Evolutionary conservation across 2,797 vertebrate genomes (phyloP).

Genomic region (Muscicapa striata): DNA sequence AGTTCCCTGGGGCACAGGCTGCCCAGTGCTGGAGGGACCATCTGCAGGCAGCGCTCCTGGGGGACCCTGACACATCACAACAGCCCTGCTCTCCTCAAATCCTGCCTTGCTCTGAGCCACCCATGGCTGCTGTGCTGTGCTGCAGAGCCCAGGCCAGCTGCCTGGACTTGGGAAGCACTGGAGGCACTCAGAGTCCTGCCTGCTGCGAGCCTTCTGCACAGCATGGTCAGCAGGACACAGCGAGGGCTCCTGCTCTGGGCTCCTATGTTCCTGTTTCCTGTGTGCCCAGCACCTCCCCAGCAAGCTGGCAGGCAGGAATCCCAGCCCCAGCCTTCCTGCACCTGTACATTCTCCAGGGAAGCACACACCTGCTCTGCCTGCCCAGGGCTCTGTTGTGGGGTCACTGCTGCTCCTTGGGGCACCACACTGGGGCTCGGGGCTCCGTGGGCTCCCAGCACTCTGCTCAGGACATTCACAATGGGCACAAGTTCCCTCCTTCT

Average conservation of each 20-base stretch:
- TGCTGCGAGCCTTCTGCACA: neutral
- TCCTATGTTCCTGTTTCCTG: neutral
- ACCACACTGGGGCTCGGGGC: neutral
- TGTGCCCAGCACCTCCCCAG: neutral
- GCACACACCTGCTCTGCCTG: neutral
- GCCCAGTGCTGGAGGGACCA: neutral
- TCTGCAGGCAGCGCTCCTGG: neutral
- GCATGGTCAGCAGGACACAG: fast-evolving
- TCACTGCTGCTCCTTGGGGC: neutral
- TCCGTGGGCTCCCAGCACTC: neutral
- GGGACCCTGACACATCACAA: neutral
- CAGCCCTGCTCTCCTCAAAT: fast-evolving
- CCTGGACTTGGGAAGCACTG: neutral
- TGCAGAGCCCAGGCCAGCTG: neutral
- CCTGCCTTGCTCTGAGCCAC: neutral
- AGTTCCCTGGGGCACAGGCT: neutral
- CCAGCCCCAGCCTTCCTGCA: neutral
- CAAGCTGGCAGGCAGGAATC: neutral
- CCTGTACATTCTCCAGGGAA: fast-evolving
- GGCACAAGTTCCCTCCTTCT: neutral
- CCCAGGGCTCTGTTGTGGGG: neutral
- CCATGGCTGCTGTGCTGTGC: neutral
- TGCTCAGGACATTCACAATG: neutral
- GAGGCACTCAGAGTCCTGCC: neutral
- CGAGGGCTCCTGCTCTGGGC: neutral